Evolutionary conservation across 2,113 vertebrate genomes (phyloP), one percentile per base, ranked within the genome.

Genomic region (Pangasianodon gigas): DNA sequence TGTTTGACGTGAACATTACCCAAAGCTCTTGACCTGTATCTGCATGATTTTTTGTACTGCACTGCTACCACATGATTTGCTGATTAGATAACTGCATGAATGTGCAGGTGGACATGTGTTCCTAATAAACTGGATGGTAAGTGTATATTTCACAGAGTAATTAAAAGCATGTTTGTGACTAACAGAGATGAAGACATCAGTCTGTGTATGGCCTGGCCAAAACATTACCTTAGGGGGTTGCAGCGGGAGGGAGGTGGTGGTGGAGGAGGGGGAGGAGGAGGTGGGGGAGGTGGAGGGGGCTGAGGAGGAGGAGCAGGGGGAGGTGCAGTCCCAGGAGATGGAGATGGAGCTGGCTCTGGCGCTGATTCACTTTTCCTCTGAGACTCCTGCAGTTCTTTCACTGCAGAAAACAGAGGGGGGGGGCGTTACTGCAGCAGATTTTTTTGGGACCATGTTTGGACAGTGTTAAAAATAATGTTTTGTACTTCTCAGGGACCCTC

Each of bases 171-270:
- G n/a, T 67, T 79, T 62, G 77, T 79, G 19, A 19, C 14, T 62
- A 52, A 56, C 48, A 44, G 7, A 29, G 29, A 32, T 32, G 13
- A 54, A 69, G 13, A 69, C 46, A 77, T 37, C 44, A 79, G 58
- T 16, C n/a, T 52, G 19, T 51, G 69, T 44, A 52, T 29, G 10
- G 88, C 14, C 26, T n/a, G 58, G 81, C 60, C 46, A 74, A 74
- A 37, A 86, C 4, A 82, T 51, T 93, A 96, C 96, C 96, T 97
- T 93, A 96, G 95, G 90, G 96, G 96, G 93, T 96, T 97, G 94
- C 96, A 96, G 90, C 96, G 96, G 4, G 96, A 95, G 0, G 95
- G 93, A 41, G 95, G 96, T 86, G 96, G 95, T 0, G 96, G 95
- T 0, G 96, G 96, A 0, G 96, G 96, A 52, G 93, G 94, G 0